A percentile compares a stretch with the other conserved stretches of the same genome.
Conservation (phyloP, 2,888 invertebrate species). For the Lasioglossum marginatum region DNA sequence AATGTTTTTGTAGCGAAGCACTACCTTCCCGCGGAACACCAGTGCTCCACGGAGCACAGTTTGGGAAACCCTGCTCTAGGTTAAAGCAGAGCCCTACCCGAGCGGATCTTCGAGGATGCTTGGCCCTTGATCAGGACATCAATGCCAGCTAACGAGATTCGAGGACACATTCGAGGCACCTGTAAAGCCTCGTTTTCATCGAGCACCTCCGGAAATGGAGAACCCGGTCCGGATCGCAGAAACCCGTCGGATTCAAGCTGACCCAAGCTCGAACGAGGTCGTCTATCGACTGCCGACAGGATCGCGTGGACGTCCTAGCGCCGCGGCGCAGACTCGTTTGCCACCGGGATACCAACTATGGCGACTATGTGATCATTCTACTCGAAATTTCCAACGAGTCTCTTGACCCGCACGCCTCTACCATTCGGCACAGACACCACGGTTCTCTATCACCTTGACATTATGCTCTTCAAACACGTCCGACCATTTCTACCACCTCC, state of each 20-base stretch:
- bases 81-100: background rate
- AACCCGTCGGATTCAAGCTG: slow-evolving; percentile 1
- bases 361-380: background rate
- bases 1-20: no score
- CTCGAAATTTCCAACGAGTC: slow-evolving; percentile 16
- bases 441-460: background rate
- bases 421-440: background rate
- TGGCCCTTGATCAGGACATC: background rate
- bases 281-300: slow-evolving; percentile 76
- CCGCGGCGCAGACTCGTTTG: slow-evolving; percentile 75
- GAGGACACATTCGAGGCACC: slow-evolving; percentile 15
- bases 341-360: slow-evolving; percentile 65
- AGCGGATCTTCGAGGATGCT: background rate
- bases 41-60: no score
- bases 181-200: slow-evolving; percentile 13
- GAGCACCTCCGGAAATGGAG: background rate
- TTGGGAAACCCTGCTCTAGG: no score
- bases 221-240: background rate
- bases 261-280: slow-evolving; percentile 58
- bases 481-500: background rate
- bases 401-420: slow-evolving; percentile 4
- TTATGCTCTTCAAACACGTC: background rate
- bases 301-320: slow-evolving; percentile 58
- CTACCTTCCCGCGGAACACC: no score
- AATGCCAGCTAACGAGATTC: background rate